These are phyloP conservation scores for Aporophyla lueneburgensis DNA, from an alignment of 2,888 invertebrate species.

Conservation along the genomic window DNA sequence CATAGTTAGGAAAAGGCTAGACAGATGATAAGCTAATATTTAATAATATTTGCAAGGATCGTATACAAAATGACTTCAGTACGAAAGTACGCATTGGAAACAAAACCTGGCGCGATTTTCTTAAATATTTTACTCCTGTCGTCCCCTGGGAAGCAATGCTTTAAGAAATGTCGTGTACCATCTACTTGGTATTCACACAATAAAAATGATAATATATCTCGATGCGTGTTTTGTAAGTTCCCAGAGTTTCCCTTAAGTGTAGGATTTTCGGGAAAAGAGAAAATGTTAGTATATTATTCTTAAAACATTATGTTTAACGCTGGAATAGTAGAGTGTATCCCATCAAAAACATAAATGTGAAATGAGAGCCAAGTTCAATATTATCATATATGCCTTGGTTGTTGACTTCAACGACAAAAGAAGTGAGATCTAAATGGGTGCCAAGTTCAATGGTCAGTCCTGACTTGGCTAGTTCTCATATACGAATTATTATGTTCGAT, in stretches of 20 bases:
- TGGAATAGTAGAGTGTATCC: neutral
- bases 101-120: neutral
- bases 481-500: too few species aligned
- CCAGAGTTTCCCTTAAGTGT: constrained; percentile 28
- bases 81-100: neutral
- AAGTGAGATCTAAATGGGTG: too few species aligned
- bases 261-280: constrained; percentile 38
- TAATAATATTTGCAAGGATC: neutral
- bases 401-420: too few species aligned
- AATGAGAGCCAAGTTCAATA: too few species aligned
- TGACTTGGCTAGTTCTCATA: too few species aligned
- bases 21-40: neutral
- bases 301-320: constrained; percentile 26
- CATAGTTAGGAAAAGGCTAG: too few species aligned
- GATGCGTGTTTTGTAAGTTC: constrained; percentile 36
- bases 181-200: constrained; percentile 50
- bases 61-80: neutral
- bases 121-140: constrained; percentile 41
- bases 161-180: constrained; percentile 42
- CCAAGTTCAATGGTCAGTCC: too few species aligned
- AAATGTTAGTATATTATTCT: constrained; percentile 45
- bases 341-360: too few species aligned
- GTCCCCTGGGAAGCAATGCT: constrained; percentile 45
- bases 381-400: too few species aligned
- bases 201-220: constrained; percentile 60